Base-by-base conservation (phyloP, 2,113 vertebrate species). In the Microtus pennsylvanicus region DNA sequence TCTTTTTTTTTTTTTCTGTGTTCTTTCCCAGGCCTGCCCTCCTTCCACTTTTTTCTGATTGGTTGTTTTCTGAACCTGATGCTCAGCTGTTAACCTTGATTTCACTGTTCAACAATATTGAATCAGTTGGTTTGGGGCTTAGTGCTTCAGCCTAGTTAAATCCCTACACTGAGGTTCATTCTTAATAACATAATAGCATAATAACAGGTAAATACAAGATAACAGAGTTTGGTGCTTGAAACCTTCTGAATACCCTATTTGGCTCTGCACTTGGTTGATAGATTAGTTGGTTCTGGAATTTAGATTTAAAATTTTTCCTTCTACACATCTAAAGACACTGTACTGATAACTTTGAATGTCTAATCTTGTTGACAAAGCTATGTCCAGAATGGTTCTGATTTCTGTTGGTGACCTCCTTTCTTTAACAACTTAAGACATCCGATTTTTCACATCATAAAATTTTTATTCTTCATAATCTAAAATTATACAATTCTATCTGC, bases 401-500 rank as follows among this genome's bases (percentile, higher is more conserved):
- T 91, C 33, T 95, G 7, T 93, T n/a, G 45, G 47, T 6, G 11
- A 11, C 10, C 7, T 55, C 11, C n/a, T 97, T 81, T 78, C 55
- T 45, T 74, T 74, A 58, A 67, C 26, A 87, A 50, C 80, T 75
- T 58, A 80, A 91, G 22, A 52, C 61, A 94, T 52, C 50, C 2
- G 9, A 22, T 81, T 55, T 88, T 65, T 55, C 61, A 69, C 78
- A 17, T 87, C 85, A 83, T 72, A 33, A 82, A 50, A 65, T 4
- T 89, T 94, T 93, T 91, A 83, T 67, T 89, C 22, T 74, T 92
- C 22, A 3, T 77, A 26, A 91, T 86, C 26, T 78, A 55, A 83
- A 94, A 72, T 74, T 81, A 22, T n/a, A 96, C 6, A 90, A 19
- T 38, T 3, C 8, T 93, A 22, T 67, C 5, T 55, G 1, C 55